These are phyloP conservation scores for Acronicta alni DNA, from an alignment of 2,888 invertebrate species.

Conservation along the genomic window DNA sequence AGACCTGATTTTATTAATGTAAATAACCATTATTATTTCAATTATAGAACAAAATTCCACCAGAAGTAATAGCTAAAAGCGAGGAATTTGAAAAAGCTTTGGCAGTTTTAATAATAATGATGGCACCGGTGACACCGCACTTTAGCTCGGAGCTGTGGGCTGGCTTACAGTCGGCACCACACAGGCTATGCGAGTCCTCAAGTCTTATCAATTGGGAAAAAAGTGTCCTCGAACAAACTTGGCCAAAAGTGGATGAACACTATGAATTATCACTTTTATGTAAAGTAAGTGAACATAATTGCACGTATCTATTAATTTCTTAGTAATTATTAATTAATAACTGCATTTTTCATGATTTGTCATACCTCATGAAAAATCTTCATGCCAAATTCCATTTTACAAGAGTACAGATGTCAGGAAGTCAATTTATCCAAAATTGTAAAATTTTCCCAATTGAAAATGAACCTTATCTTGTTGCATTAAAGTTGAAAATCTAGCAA, in stretches of 20 bases:
- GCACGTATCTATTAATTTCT: no score
- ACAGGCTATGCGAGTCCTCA: slow-evolving; percentile 83
- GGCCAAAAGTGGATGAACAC: slow-evolving; percentile 93
- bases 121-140: slow-evolving; percentile 97
- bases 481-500: no score
- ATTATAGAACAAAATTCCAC: slow-evolving; percentile 89
- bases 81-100: slow-evolving; percentile 94
- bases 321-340: no score
- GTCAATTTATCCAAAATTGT: no score
- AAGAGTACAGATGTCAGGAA: no score
- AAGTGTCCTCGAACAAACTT: slow-evolving; percentile 92
- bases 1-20: neutral
- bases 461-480: no score
- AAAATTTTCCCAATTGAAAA: no score
- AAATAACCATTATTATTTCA: slow-evolving; percentile 10
- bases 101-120: slow-evolving; percentile 94
- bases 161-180: slow-evolving; percentile 91
- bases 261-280: slow-evolving; percentile 91
- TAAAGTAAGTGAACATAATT: slow-evolving; percentile 83
- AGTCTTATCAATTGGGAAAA: slow-evolving; percentile 91
- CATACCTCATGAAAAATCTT: no score
- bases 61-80: slow-evolving; percentile 90
- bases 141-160: slow-evolving; percentile 97
- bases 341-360: no score
- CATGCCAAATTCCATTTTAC: no score